Evolutionary conservation across 1,140 invertebrate species (phyloP).

Genomic region (Melipona quadrifasciata): DNA sequence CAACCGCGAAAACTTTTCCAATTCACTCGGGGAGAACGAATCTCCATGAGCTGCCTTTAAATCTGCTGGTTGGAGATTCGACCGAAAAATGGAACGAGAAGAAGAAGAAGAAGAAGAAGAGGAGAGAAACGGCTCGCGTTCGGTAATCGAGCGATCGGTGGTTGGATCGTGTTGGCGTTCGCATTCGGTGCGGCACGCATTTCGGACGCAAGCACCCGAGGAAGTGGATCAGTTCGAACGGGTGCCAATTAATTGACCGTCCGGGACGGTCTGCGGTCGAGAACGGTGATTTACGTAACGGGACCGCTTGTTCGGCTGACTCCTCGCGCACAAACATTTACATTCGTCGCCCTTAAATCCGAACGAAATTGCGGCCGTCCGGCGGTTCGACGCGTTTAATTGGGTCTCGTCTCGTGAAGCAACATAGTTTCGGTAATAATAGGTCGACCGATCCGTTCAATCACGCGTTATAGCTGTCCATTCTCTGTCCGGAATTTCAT

Average conservation of each 20-base stretch:
- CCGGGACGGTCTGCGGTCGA: conserved; percentile 7
- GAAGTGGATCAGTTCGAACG: conserved; percentile 14
- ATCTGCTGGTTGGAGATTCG: background rate
- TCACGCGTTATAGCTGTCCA: background rate
- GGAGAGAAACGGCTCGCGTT: background rate
- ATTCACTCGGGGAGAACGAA: background rate
- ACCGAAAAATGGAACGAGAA: background rate
- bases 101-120: too few species aligned
- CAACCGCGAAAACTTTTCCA: background rate
- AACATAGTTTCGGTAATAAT: background rate
- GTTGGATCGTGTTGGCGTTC: too few species aligned
- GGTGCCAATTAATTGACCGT: conserved; percentile 42
- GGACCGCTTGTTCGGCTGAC: background rate
- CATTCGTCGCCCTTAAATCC: conserved; percentile 35
- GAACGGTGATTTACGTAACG: conserved; percentile 43
- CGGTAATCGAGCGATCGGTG: background rate
- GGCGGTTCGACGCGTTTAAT: conserved; percentile 25
- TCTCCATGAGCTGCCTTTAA: background rate
- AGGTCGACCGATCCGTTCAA: conserved; percentile 29
- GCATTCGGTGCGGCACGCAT: background rate
- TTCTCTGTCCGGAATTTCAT: background rate
- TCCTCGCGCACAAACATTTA: conserved; percentile 35
- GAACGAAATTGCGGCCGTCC: conserved; percentile 17
- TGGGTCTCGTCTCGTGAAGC: conserved; percentile 8
- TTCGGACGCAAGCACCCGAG: conserved; percentile 8